Conservation (phyloP, 2,797 vertebrate species). For the Cyprinella venusta region DNA sequence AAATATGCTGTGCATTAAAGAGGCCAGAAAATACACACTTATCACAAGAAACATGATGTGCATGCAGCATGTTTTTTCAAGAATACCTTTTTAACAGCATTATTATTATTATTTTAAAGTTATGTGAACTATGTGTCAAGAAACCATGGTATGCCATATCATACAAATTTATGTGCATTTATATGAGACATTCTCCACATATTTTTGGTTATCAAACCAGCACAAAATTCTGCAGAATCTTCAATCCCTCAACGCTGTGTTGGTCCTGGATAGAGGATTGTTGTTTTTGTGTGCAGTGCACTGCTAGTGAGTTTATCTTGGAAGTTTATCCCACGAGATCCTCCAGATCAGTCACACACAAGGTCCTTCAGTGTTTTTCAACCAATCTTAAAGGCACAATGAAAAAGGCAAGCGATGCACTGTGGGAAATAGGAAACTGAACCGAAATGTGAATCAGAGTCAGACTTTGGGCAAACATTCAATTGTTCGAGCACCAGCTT, state of each 20-base stretch:
- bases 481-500: constrained; percentile 4
- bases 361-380: constrained; percentile 25
- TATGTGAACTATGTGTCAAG: constrained; percentile 13
- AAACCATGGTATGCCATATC: neutral
- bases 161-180: constrained; percentile 20
- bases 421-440: constrained; percentile 15
- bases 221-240: constrained; percentile 15
- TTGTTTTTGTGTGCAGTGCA: constrained; percentile 21
- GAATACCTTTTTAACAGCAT: neutral
- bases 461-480: neutral
- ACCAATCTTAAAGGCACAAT: neutral
- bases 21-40: neutral
- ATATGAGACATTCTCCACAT: constrained; percentile 9
- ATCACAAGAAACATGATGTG: neutral
- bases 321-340: constrained; percentile 24
- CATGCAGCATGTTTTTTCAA: neutral
- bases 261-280: constrained; percentile 34
- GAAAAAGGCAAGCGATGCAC: constrained; percentile 12
- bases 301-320: constrained; percentile 39
- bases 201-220: constrained; percentile 28
- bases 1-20: neutral
- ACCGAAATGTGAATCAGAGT: constrained; percentile 5
- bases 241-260: constrained; percentile 26
- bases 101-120: constrained; percentile 1
- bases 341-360: constrained; percentile 25